Percentiles rank a stretch among this genome's conserved stretches.
phyloP scores from a whole-genome alignment of 1,140 invertebrate genomes.

The Popillia japonica region DNA sequence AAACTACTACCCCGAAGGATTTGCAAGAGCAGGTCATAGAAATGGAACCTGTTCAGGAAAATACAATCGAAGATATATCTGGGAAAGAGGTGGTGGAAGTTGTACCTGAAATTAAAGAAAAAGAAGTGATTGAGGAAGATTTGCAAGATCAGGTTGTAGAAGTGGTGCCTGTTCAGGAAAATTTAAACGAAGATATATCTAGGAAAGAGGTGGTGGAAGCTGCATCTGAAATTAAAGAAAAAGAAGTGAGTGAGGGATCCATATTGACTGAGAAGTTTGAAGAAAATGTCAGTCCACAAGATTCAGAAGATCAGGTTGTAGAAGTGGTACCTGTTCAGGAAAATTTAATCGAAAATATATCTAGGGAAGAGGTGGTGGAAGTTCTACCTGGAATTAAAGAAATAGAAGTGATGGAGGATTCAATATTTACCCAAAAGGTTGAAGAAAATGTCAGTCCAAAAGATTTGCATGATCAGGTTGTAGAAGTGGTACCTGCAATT shows the following conservation, averaged over 20 bases:
- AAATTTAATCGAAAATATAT: neutral
- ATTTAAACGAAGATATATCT: neutral
- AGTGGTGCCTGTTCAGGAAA: too few species aligned
- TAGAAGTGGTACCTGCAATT: too few species aligned
- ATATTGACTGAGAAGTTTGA: too few species aligned
- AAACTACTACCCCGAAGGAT: too few species aligned
- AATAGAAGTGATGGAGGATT: neutral
- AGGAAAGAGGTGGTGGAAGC: neutral
- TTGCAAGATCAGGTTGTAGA: too few species aligned
- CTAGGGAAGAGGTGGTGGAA: neutral
- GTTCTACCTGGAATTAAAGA: neutral
- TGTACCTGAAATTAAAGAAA: neutral
- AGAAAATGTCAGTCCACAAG: neutral
- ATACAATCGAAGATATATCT: neutral
- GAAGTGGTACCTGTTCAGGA: neutral
- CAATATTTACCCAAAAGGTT: constrained; percentile 58
- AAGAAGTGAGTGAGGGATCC: too few species aligned
- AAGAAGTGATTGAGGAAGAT: too few species aligned
- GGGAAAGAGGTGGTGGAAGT: neutral
- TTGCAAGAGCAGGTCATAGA: too few species aligned
- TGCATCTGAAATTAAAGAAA: neutral
- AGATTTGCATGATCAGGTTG: too few species aligned
- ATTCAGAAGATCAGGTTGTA: neutral
- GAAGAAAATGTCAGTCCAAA: constrained; percentile 59
- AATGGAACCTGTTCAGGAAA: too few species aligned